These are phyloP conservation scores for Triplophysa rosa DNA, from an alignment of 2,113 vertebrate species.

Conservation along the genomic window DNA sequence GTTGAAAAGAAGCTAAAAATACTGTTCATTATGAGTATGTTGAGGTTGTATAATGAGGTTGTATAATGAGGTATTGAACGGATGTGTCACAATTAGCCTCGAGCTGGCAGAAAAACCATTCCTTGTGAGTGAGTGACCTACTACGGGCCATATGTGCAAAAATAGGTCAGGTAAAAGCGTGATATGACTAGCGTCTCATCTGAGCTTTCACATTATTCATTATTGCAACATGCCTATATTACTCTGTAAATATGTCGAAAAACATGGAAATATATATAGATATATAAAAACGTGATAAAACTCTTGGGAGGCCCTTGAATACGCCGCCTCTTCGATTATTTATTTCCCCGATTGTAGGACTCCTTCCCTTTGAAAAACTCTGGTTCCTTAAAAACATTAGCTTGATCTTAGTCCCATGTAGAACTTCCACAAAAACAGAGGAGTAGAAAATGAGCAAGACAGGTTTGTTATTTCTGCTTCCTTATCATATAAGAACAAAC, in stretches of 20 bases:
- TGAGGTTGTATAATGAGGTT: conserved; percentile 77
- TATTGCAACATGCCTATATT: conserved; percentile 86
- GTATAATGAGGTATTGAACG: conserved; percentile 79
- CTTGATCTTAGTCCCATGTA: conserved; percentile 52
- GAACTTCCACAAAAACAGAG: conserved; percentile 65
- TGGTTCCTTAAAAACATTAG: conserved; percentile 65
- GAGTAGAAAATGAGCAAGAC: conserved; percentile 65
- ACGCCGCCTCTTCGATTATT: conserved; percentile 60
- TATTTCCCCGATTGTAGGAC: conserved; percentile 67
- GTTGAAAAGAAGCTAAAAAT: conserved; percentile 69
- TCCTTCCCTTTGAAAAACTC: conserved; percentile 72
- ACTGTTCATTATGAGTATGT: conserved; percentile 78
- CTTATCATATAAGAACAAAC: conserved; percentile 61
- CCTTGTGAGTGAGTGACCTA: conserved; percentile 75
- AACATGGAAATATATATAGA: conserved; percentile 70
- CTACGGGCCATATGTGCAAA: conserved; percentile 76
- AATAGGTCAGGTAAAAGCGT: conserved; percentile 80
- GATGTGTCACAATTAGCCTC: conserved; percentile 78
- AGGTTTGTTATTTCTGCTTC: conserved; percentile 65
- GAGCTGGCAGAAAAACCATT: conserved; percentile 77
- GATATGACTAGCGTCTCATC: conserved; percentile 80
- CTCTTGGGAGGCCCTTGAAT: conserved; percentile 70
- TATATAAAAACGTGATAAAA: conserved; percentile 56
- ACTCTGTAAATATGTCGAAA: conserved; percentile 81
- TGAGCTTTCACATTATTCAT: conserved; percentile 83